These are phyloP conservation scores for Columba guinea DNA, from an alignment of 2,797 vertebrate genomes.

Conservation along the genomic window DNA sequence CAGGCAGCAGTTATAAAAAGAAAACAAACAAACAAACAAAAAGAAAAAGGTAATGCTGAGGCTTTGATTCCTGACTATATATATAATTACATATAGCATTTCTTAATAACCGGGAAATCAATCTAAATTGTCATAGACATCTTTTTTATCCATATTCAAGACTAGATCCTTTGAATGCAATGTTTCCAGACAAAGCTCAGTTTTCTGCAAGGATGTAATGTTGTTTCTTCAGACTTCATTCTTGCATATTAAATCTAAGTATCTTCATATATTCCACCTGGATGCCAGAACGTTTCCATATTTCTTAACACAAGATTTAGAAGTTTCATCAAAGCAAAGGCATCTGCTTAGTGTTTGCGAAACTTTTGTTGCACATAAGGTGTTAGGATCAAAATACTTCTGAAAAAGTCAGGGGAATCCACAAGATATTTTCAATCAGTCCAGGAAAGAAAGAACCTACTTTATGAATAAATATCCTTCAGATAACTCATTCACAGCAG, in stretches of 20 bases:
- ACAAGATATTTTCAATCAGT: slow-evolving; percentile 8
- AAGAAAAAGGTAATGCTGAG: neutral
- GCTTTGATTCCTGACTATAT: neutral
- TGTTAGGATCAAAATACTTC: slow-evolving; percentile 47
- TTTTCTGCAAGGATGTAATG: neutral
- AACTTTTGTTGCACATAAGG: neutral
- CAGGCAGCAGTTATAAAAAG: neutral
- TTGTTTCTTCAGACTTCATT: neutral
- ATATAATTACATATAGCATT: neutral
- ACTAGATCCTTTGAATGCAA: neutral
- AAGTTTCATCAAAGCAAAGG: slow-evolving; percentile 36
- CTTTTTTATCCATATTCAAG: neutral
- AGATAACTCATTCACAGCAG: slow-evolving; percentile 21
- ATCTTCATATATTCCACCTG: neutral
- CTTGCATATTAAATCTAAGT: neutral
- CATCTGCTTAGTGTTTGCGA: neutral
- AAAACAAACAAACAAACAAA: neutral
- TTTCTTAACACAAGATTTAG: slow-evolving; percentile 24
- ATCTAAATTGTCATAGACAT: neutral
- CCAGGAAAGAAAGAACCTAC: neutral
- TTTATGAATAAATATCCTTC: slow-evolving; percentile 51
- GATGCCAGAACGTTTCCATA: neutral
- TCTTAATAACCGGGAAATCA: neutral
- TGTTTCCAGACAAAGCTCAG: neutral
- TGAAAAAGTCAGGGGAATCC: slow-evolving; percentile 12